These are phyloP conservation scores for Tolypeutes matacus DNA, from an alignment of 2,797 vertebrate species.

Conservation along the genomic window DNA sequence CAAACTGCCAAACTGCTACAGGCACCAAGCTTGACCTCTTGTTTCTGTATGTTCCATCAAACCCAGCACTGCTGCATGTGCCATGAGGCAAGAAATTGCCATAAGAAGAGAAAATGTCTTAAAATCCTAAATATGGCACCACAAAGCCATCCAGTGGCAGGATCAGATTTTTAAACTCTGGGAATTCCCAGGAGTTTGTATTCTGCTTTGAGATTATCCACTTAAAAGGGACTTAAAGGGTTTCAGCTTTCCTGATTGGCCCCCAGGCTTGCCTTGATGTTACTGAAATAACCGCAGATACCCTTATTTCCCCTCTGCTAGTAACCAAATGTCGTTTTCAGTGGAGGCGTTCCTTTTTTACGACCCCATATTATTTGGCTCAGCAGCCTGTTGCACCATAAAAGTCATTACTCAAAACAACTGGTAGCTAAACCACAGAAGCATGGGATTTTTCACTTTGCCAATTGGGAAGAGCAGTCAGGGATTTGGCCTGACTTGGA, in stretches of 20 bases:
- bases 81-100: not conserved
- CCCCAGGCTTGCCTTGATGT: not conserved
- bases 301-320: not conserved
- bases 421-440: slow-evolving; percentile 35
- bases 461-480: not conserved
- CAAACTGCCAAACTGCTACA: too few species aligned
- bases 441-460: not conserved
- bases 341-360: slow-evolving; percentile 54
- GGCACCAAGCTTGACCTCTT: not conserved
- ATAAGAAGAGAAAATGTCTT: not conserved
- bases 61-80: not conserved
- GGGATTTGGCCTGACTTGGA: not conserved
- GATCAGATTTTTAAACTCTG: slow-evolving; percentile 25
- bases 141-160: not conserved
- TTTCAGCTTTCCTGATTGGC: not conserved
- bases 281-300: not conserved
- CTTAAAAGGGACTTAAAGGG: not conserved
- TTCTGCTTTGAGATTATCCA: not conserved
- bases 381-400: slow-evolving; percentile 21
- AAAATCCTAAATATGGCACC: not conserved
- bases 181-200: slow-evolving; percentile 7
- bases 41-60: not conserved
- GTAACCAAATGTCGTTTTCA: slow-evolving; percentile 13
- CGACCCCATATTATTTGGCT: slow-evolving; percentile 30
- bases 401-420: slow-evolving; percentile 59